Conservation (phyloP, 2,888 invertebrate genomes). For the Lepeophtheirus nordmannii region DNA sequence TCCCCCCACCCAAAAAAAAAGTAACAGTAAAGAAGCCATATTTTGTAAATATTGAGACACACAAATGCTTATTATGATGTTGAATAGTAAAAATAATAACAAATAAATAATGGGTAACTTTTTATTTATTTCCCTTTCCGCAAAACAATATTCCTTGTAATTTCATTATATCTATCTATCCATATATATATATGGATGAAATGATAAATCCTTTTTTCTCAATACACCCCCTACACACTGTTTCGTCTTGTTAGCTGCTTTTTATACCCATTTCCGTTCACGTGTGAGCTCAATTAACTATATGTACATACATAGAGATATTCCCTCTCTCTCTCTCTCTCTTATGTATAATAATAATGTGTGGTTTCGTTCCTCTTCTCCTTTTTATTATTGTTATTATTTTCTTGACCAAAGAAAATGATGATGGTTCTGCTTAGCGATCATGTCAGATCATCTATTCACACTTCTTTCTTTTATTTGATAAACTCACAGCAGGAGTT, state of each 20-base stretch:
- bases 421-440: slow-evolving; percentile 2
- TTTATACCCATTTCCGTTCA: slow-evolving; percentile 8
- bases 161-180: too few relatives aligned
- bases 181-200: too few relatives aligned
- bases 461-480: slow-evolving; percentile 6
- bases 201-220: too few relatives aligned
- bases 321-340: not conserved
- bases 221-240: too few relatives aligned
- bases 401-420: not conserved
- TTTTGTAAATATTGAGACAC: too few relatives aligned
- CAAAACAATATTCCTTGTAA: too few relatives aligned
- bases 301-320: not conserved
- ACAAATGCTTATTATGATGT: too few relatives aligned
- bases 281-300: slow-evolving; percentile 8
- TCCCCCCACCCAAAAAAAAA: too few relatives aligned
- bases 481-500: not conserved
- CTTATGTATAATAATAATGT: not conserved
- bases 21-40: too few relatives aligned
- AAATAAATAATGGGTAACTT: too few relatives aligned
- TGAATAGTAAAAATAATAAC: too few relatives aligned
- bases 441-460: slow-evolving; percentile 2
- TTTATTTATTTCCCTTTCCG: too few relatives aligned
- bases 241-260: not conserved
- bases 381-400: not conserved
- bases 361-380: not conserved